These are phyloP conservation scores for Priocnemis perturbator DNA, from an alignment of 2,888 invertebrate genomes.

Conservation along the genomic window DNA sequence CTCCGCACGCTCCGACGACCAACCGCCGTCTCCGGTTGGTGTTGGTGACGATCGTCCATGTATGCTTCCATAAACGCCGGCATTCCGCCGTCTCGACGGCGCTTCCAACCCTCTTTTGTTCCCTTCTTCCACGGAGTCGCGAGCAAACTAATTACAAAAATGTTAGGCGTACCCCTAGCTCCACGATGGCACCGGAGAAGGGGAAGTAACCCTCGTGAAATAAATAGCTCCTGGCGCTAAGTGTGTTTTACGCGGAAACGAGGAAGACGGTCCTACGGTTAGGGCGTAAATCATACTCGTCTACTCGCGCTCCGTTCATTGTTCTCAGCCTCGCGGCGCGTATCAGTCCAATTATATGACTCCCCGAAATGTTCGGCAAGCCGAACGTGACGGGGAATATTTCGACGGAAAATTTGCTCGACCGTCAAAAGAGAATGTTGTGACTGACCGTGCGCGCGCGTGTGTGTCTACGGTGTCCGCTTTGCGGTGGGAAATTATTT, in stretches of 20 bases:
- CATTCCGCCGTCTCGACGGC: conserved; percentile 41
- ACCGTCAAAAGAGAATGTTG: too few species aligned
- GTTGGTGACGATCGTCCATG: conserved; percentile 10
- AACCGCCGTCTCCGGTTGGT: conserved; percentile 39
- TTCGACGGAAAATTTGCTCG: too few species aligned
- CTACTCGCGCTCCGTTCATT: too few species aligned
- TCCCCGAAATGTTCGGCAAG: too few species aligned
- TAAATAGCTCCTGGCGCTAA: conserved; percentile 60
- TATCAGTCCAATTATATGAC: too few species aligned
- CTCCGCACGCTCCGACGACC: conserved; percentile 28
- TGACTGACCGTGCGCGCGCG: too few species aligned
- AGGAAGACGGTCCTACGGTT: conserved; percentile 17
- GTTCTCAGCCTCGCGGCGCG: too few species aligned
- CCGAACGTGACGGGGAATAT: too few species aligned
- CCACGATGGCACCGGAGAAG: background rate
- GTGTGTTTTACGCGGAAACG: conserved; percentile 47
- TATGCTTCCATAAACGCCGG: conserved; percentile 39
- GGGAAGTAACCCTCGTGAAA: conserved; percentile 52
- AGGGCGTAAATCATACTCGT: conserved; percentile 42
- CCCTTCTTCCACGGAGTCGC: conserved; percentile 49
- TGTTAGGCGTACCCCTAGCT: conserved; percentile 48
- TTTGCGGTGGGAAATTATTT: too few species aligned
- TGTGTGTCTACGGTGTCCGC: too few species aligned
- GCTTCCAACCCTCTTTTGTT: conserved; percentile 47
- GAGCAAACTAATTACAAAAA: conserved; percentile 70